Evolutionary conservation across 2,888 invertebrate genomes (phyloP).

Genomic region (Drosophila nr. perissopoda): DNA sequence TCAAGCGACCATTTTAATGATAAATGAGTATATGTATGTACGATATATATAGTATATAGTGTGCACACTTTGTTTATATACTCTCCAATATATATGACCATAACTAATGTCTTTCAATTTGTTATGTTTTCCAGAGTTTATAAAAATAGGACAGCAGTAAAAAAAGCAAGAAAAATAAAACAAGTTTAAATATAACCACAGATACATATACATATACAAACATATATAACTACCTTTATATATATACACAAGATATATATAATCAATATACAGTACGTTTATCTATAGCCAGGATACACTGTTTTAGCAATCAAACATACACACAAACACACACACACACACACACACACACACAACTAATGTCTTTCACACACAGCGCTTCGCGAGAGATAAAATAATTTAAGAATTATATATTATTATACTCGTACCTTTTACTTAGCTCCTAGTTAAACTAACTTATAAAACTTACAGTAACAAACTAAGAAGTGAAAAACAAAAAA

Average conservation of each 20-base stretch:
- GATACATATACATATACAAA: constrained; percentile 32
- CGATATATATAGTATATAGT: constrained; percentile 15
- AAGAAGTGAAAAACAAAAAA: constrained; percentile 13
- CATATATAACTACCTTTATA: constrained; percentile 34
- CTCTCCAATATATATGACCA: constrained; percentile 48
- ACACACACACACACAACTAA: constrained; percentile 20
- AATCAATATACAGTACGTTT: constrained; percentile 28
- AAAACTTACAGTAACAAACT: constrained; percentile 25
- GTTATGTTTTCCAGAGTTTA: constrained; percentile 84
- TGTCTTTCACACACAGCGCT: constrained; percentile 14
- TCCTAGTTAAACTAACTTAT: constrained; percentile 68
- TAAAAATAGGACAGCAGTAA: constrained; percentile 41
- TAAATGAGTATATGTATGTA: background rate
- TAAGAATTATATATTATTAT: constrained; percentile 62
- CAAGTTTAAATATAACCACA: constrained; percentile 54
- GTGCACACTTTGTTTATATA: constrained; percentile 33
- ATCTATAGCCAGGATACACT: constrained; percentile 42
- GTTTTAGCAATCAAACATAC: constrained; percentile 43
- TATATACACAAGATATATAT: constrained; percentile 28
- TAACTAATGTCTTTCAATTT: constrained; percentile 79
- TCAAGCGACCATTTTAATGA: background rate
- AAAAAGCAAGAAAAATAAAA: constrained; percentile 5
- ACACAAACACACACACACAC: constrained; percentile 37
- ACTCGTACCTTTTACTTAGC: constrained; percentile 78
- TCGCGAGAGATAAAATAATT: constrained; percentile 45